Percentiles rank a stretch among this genome's conserved stretches.
These are phyloP conservation scores for Chanos chanos DNA, from an alignment of 2,797 vertebrate genomes.

Conservation along the genomic window DNA sequence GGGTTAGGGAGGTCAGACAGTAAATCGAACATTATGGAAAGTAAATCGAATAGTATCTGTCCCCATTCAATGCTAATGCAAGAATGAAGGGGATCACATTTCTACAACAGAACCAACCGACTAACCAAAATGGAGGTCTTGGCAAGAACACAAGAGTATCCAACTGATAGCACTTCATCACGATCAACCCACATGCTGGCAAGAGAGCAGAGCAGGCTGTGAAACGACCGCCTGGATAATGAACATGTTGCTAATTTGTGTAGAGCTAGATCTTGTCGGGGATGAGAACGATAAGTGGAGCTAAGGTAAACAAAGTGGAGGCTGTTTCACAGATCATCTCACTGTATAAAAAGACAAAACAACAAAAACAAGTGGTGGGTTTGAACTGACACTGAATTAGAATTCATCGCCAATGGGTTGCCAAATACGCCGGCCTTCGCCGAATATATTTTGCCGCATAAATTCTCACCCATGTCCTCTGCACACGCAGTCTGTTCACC, in stretches of 20 bases:
- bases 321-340: too few species aligned
- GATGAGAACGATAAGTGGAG: too few species aligned
- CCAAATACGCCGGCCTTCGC: too few species aligned
- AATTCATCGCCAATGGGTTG: too few species aligned
- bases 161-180: slow-evolving; percentile 34
- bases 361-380: too few species aligned
- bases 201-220: not conserved
- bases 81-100: slow-evolving; percentile 7
- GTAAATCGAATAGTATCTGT: slow-evolving; percentile 16
- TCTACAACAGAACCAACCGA: not conserved
- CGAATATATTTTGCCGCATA: too few species aligned
- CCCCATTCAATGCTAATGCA: slow-evolving; percentile 9
- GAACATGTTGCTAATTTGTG: slow-evolving; percentile 34
- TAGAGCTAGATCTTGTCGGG: too few species aligned
- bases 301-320: too few species aligned
- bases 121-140: slow-evolving; percentile 18
- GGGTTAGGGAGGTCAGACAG: not conserved
- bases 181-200: slow-evolving; percentile 11
- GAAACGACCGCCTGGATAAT: slow-evolving; percentile 24
- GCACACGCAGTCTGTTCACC: too few species aligned
- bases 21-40: slow-evolving; percentile 9
- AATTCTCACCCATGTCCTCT: too few species aligned
- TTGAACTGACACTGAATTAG: too few species aligned
- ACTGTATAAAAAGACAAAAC: too few species aligned
- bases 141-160: slow-evolving; percentile 15